Evolutionary conservation across 2,113 vertebrate species (phyloP).

Genomic region (Scophthalmus maximus): DNA sequence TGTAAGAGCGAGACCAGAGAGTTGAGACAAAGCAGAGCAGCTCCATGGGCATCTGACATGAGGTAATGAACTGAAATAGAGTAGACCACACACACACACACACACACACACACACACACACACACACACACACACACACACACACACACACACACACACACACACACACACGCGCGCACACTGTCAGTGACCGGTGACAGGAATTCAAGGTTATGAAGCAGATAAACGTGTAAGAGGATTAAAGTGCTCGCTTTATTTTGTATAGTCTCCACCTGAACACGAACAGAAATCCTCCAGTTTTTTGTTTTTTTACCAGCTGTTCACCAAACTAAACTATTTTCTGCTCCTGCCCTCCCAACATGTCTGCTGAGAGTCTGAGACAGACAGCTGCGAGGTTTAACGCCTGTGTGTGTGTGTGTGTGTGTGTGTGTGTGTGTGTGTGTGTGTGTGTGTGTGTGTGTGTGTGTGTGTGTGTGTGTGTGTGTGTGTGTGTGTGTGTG

Average conservation of each 20-base stretch:
- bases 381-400: conserved; percentile 79
- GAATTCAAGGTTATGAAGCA: conserved; percentile 57
- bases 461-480: conserved; percentile 31
- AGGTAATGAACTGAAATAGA: conserved; percentile 73
- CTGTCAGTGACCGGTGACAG: conserved; percentile 32
- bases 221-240: conserved; percentile 52
- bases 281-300: neutral
- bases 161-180: no score
- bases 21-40: no score
- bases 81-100: no score
- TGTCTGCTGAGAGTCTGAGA: conserved; percentile 41
- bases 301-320: conserved; percentile 14
- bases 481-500: conserved; percentile 7
- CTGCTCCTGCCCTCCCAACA: conserved; percentile 20
- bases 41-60: conserved; percentile 34
- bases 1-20: no score
- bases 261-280: neutral
- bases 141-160: no score
- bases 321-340: conserved; percentile 54
- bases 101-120: no score
- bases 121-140: no score
- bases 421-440: conserved; percentile 24
- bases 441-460: conserved; percentile 45
- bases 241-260: neutral
- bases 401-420: conserved; percentile 19